Evolutionary conservation across 2,113 vertebrate genomes (phyloP), one percentile per base, ranked within the genome.

Genomic region (Stomatorhinus ivindoensis): DNA sequence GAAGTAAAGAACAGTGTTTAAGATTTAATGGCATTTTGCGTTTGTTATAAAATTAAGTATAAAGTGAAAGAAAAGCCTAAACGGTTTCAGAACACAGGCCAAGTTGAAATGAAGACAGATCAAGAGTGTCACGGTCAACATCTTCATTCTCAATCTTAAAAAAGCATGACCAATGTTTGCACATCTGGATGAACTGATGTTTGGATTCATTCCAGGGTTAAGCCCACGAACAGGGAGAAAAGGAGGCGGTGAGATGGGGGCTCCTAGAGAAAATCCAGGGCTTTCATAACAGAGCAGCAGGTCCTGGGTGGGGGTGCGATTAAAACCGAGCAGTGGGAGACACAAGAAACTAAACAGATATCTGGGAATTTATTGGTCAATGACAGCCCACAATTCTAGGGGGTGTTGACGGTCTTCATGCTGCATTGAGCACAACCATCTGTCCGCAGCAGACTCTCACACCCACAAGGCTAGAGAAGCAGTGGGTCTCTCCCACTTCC

Each of bases 201-300:
- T 80, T 80, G 73, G 11, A 80, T 39, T 80, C 4, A 80, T 80
- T 80, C 35, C 73, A 80, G 35, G 73, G 73, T 42, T 80, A 42
- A 80, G 35, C 35, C 73, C 73, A 42, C 13, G 35, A 42, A 7
- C 13, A 80, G 15, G 31, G 73, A 19, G 73, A 80, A 42, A 80
- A 42, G 35, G 31, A 35, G 2, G 21, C 69, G 39, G 31, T 27
- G 35, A 80, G 73, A 80, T 19, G 31, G 65, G 31, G 65, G 65
- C 27, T 73, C 9, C 65, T 73, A 80, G 31, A 80, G 35, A 80
- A 80, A 80, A 19, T 80, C 73, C 96, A 94, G 97, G 94, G 96
- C 96, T 97, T 93, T 98, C 97, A 89, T 93, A 94, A 94, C 97
- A 97, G 94, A 97, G 97, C 93, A 96, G 96, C 94, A 96, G 94